Evolutionary conservation across 1,140 invertebrate species (phyloP), one percentile per base, ranked within the genome.

Genomic region (Mycetomoellerius zeteki): DNA sequence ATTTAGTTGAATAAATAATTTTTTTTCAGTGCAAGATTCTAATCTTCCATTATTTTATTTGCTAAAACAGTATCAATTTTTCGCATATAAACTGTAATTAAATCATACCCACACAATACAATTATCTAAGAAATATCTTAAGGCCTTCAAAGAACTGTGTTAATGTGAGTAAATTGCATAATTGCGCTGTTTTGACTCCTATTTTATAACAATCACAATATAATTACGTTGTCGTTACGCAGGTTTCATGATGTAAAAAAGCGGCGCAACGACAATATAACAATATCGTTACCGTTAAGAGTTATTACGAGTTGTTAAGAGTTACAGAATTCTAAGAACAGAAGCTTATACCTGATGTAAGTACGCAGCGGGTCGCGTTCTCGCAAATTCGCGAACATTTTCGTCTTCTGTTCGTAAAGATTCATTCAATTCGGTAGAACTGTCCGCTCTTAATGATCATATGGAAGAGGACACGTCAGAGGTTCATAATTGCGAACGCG

Each of bases 1-100:
- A 43, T 43, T 43, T 43, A 43, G 0, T 43, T 8, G 8, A 43
- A 43, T 8, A 43, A 43, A 43, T 10, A 43, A 43, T 43, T 43
- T 3, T 10, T 10, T 43, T 43, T 43, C 37, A 43, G 8, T 43
- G 37, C 37, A 76, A 43, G 21, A 10, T 43, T 60, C 54, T 60
- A 43, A 43, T 50, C 12, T 50, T 14, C 47, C 12, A 77, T 77
- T 58, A 77, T 30, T 3, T 7, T 47, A 12, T 24, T 27, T 10
- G 19, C 16, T 47, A 47, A 24, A 43, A 24, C 1, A 8, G 7
- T 60, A 77, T 77, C 56, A 77, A 60, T 62, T 77, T 77, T 47
- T 64, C 12, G 27, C 27, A 37, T 7, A 19, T 52, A 52, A 52
- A 33, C 19, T 33, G 43, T 80, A 80, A 67, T 80, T 80, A 67